These are phyloP conservation scores for Mesocricetus auratus DNA, from an alignment of 2,113 vertebrate species.

Conservation along the genomic window DNA sequence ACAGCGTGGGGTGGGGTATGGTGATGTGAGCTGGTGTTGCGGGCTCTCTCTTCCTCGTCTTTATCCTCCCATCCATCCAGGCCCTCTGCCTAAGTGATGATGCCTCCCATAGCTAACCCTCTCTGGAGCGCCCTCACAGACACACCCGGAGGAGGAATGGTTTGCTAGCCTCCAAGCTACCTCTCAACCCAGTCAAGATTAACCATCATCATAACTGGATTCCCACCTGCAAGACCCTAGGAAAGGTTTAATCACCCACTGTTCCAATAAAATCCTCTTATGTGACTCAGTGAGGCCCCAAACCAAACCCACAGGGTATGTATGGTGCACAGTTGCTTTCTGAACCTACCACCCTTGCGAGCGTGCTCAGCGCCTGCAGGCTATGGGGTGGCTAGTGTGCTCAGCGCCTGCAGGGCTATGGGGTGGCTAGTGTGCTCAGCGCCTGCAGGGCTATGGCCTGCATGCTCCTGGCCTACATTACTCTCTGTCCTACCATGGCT, in stretches of 20 bases:
- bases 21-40: neutral
- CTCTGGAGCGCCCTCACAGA: neutral
- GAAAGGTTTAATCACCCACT: neutral
- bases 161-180: neutral
- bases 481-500: no score
- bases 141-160: no score
- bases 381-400: neutral
- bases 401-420: neutral
- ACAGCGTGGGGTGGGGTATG: neutral
- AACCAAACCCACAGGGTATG: neutral
- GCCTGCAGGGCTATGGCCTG: no score
- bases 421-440: neutral
- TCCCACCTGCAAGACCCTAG: neutral
- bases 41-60: neutral
- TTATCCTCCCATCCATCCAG: neutral
- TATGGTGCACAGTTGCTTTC: neutral
- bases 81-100: neutral
- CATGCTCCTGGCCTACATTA: neutral
- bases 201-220: neutral
- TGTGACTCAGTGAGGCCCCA: fast-evolving
- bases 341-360: neutral
- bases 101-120: neutral
- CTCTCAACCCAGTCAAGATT: neutral
- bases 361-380: neutral
- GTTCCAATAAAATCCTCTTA: neutral